Evolutionary conservation across 2,113 vertebrate species (phyloP), one percentile per base, ranked within the genome.

Genomic region (Genyomyrus donnyi): DNA sequence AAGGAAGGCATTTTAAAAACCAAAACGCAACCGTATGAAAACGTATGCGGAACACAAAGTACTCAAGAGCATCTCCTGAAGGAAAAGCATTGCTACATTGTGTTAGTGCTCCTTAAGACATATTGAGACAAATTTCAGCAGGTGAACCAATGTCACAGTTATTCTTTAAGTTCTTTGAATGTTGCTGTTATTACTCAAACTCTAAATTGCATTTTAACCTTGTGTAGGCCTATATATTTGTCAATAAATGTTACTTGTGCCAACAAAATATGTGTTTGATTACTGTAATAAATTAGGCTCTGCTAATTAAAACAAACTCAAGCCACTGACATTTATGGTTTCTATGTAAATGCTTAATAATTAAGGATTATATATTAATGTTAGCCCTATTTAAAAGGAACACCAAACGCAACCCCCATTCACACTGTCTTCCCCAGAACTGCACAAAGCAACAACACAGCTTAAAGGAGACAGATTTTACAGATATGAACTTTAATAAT

Each of bases 311-410:
- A 87, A 53, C 48, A 87, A 87, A 52, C 48, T 35, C 50, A 56
- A 87, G 35, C 49, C 50, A 53, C 85, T 87, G 85, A 87, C 85
- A 87, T 87, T 87, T 87, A 87, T 87, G 85, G 85, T 53, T 87
- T 49, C 48, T 13, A 27, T 50, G 39, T 53, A 53, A 87, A 87
- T 87, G 85, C 50, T 87, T 56, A 87, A 87, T 87, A 35, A 87
- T 87, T 87, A 87, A 87, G 3, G 50, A 87, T 56, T 56, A 87
- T 27, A 87, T 49, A 53, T 87, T 87, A 87, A 87, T 87, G 24
- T 52, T 31, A 56, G 85, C 85, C 85, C 13, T 87, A 53, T 39
- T 87, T 87, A 19, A 87, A 53, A 53, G 85, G 49, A 87, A 39
- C 50, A 35, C 27, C 45, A 56, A 56, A 42, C 17, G 49, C 48